Evolutionary conservation across 2,113 vertebrate species (phyloP), one percentile per base, ranked within the genome.

Genomic region (Apodemus sylvaticus): DNA sequence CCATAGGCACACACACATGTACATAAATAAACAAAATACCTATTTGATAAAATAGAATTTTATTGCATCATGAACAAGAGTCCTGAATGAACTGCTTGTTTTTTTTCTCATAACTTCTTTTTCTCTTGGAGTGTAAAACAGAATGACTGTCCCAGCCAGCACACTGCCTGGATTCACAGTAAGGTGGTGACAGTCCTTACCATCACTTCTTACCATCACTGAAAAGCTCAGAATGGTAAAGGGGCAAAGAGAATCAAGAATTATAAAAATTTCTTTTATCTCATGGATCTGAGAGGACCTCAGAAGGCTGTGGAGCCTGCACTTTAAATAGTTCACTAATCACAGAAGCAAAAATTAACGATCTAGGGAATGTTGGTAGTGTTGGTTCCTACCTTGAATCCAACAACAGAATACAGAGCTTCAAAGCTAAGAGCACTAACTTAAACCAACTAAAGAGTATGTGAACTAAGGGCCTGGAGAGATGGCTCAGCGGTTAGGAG

Each of bases 311-410:
- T 31, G 36, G 34, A 19, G 53, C 51, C 34, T 92, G 31, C 3
- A 94, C 55, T 96, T 93, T 48, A 93, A 96, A 91, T 66, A 48
- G 24, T 70, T 34, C 48, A 45, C 5, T 76, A 86, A 68, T 91
- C 87, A 94, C 13, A 81, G n/a, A 86, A 93, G 64, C 17, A 17
- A 68, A 48, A 4, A 86, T 51, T 53, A 76, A 70, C 53, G 39
- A 83, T 7, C 19, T 66, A 53, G 93, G 14, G 11, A 71, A 94
- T 82, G 94, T 83, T 79, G 19, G 94, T 81, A 94, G 45, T n/a
- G 83, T 0, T 86, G 36, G 93, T 55, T 94, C 93, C 87, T 48
- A 94, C 64, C 76, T 74, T 68, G 16, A 97, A 96, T 86, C 74
- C 42, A 60, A 91, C 58, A 94, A 68, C 3, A 39, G 29, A 91